phyloP scores from a whole-genome alignment of 30 jellyfish, hydroid and myxozoan species.

The Morbakka virulenta region DNA sequence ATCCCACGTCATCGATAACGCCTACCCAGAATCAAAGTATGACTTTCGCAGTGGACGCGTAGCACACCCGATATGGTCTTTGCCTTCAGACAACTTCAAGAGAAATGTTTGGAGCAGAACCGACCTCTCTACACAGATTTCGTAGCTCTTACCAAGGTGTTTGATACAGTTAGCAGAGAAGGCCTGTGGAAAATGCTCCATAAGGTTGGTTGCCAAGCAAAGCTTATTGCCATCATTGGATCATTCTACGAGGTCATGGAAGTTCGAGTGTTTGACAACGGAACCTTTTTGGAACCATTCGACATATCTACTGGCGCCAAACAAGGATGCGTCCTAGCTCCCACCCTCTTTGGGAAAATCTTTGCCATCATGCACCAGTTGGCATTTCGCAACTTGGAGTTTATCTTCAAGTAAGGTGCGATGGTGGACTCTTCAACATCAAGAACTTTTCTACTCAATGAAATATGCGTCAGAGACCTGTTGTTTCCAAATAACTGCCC shows the following conservation, averaged over 20 bases:
- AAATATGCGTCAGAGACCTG: no score
- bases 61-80: slow-evolving; percentile 47
- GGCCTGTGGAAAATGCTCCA: not conserved
- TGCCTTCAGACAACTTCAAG: slow-evolving; percentile 50
- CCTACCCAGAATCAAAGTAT: slow-evolving; percentile 32
- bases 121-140: slow-evolving; percentile 7
- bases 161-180: not conserved
- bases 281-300: no score
- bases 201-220: not conserved
- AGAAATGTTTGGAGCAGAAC: slow-evolving; percentile 41
- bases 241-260: not conserved
- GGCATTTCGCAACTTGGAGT: no score
- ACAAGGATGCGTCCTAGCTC: no score
- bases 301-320: no score
- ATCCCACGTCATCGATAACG: slow-evolving; percentile 6
- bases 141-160: slow-evolving; percentile 47
- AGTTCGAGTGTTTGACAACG: not conserved
- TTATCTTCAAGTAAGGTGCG: no score
- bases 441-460: no score
- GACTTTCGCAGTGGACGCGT: slow-evolving; percentile 28
- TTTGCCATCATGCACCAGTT: no score
- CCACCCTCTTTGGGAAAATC: no score
- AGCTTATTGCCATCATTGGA: not conserved
- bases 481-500: no score
- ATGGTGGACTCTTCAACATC: no score